Conservation (phyloP, 2,888 invertebrate genomes). For the Metalampra italica region DNA sequence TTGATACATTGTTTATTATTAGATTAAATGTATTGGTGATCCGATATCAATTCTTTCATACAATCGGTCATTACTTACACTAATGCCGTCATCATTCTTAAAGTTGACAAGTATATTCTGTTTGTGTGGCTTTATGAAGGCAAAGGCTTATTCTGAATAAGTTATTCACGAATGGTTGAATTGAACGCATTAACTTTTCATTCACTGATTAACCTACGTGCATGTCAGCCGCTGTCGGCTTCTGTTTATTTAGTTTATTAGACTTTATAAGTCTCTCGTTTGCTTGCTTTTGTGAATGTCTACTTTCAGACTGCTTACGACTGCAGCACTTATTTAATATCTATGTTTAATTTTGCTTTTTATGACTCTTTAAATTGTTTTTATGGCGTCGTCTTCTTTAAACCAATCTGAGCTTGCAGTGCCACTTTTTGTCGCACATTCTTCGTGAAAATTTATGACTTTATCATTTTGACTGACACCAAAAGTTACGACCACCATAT, state of each 20-base stretch:
- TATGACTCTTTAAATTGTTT: too few species aligned
- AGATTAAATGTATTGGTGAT: not conserved
- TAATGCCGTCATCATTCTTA: slow-evolving; percentile 40
- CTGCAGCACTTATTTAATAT: too few species aligned
- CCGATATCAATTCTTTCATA: slow-evolving; percentile 12
- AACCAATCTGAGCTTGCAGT: not conserved
- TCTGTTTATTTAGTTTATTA: not conserved
- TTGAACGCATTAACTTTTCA: not conserved
- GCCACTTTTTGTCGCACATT: not conserved
- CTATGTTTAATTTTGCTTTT: too few species aligned
- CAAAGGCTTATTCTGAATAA: too few species aligned
- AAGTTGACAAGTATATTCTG: slow-evolving; percentile 28
- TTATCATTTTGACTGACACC: not conserved
- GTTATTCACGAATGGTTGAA: not conserved
- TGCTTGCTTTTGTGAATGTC: too few species aligned
- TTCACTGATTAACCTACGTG: not conserved
- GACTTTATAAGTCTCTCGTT: too few species aligned
- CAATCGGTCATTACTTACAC: slow-evolving; percentile 37
- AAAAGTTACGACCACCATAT: not conserved
- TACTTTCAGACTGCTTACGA: too few species aligned
- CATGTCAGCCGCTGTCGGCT: not conserved
- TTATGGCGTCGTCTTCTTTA: too few species aligned
- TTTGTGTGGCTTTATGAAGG: slow-evolving; percentile 27
- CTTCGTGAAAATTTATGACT: not conserved
- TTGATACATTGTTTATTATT: too few species aligned